Percentiles rank a stretch among this genome's conserved stretches.
These are phyloP conservation scores for Stomorhina lunata DNA, from an alignment of 2,888 invertebrate genomes.

Conservation along the genomic window DNA sequence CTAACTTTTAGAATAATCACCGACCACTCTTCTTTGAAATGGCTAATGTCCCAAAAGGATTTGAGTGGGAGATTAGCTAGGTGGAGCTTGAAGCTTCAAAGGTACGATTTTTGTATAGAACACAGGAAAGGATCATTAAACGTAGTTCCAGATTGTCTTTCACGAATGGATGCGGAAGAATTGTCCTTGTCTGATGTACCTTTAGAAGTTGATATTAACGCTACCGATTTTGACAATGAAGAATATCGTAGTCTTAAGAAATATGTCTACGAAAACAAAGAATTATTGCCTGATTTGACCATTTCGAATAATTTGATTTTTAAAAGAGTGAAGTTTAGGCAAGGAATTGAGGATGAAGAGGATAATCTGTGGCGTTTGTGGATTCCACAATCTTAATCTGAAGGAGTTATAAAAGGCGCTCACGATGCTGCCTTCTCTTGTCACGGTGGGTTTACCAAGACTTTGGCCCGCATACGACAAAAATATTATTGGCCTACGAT, in stretches of 20 bases:
- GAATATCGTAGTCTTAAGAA: background rate
- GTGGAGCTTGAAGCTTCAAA: constrained; percentile 12
- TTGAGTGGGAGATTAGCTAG: constrained; percentile 65
- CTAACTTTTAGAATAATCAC: constrained; percentile 62
- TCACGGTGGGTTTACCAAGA: constrained; percentile 18
- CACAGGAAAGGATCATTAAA: background rate
- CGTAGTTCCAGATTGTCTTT: constrained; percentile 1
- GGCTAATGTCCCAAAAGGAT: constrained; percentile 69
- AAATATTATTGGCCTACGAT: too few species aligned
- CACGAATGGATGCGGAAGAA: constrained; percentile 8
- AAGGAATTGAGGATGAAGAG: background rate
- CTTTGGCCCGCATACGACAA: too few species aligned
- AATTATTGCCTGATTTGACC: background rate
- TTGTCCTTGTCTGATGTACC: background rate
- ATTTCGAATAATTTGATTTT: constrained; percentile 1
- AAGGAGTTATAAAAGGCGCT: too few species aligned
- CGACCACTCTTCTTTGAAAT: constrained; percentile 55
- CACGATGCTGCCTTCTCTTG: too few species aligned
- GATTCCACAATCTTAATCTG: constrained; percentile 2
- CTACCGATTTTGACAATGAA: background rate
- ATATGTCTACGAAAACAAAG: background rate
- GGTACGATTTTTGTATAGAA: constrained; percentile 2
- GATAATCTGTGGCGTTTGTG: constrained; percentile 4
- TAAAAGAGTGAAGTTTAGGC: constrained; percentile 3
- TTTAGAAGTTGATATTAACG: background rate